Evolutionary conservation across 2,888 invertebrate species (phyloP).

Genomic region (Taphrorychus bicolor): DNA sequence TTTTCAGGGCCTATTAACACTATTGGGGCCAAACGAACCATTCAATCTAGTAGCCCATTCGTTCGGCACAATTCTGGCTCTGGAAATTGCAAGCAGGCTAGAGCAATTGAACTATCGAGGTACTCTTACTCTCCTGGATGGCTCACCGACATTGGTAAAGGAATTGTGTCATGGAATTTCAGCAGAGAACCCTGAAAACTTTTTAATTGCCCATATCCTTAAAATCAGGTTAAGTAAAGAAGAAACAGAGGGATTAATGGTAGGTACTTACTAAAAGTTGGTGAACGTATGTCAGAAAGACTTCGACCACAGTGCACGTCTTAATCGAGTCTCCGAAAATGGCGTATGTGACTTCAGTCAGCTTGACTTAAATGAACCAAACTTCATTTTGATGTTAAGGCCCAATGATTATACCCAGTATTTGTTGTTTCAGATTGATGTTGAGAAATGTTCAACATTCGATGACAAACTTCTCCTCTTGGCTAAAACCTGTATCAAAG

Average conservation of each 20-base stretch:
- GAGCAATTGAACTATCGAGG: constrained; percentile 73
- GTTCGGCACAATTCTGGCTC: constrained; percentile 78
- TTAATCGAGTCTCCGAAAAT: background rate
- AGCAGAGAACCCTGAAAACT: background rate
- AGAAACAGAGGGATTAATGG: background rate
- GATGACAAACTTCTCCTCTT: too few species aligned
- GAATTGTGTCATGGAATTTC: background rate
- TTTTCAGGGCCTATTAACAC: constrained; percentile 5
- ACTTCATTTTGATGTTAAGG: too few species aligned
- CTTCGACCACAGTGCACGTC: background rate
- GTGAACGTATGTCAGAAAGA: background rate
- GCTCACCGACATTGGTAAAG: constrained; percentile 64
- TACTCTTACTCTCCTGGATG: constrained; percentile 78
- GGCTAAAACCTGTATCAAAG: too few species aligned
- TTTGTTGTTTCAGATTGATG: too few species aligned
- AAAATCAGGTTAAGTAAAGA: background rate
- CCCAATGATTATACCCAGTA: too few species aligned
- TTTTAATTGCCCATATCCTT: background rate
- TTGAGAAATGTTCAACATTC: too few species aligned
- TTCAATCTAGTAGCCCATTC: constrained; percentile 90
- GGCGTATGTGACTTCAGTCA: too few species aligned
- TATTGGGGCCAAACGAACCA: constrained; percentile 53
- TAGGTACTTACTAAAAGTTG: background rate
- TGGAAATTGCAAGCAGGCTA: constrained; percentile 77
- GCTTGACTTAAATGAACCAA: too few species aligned